Evolutionary conservation across 92 coral and sea anemone genomes (phyloP), one percentile per base, ranked within the genome.

Genomic region (Epizoanthus stellaris): DNA sequence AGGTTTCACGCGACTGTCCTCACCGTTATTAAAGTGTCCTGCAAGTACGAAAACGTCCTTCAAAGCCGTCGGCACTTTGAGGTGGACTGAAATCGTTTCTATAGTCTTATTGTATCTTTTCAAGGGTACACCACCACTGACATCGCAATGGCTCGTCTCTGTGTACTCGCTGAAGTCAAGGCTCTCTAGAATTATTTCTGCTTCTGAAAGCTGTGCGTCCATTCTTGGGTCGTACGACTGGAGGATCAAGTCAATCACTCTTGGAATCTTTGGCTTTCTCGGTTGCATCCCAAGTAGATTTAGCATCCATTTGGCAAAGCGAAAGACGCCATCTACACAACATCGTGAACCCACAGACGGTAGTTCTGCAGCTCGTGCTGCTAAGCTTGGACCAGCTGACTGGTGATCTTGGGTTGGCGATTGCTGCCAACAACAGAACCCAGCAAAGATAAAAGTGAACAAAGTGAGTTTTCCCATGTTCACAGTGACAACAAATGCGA

Each of bases 131-230:
- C 77, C 77, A 43, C 58, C 52, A 30, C 42, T 72, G 39, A 45
- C 42, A 49, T 72, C 77, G 23, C 77, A 72, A 8, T 72, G 77
- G 13, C 16, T 72, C 13, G n/a, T n/a, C 11, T 72, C 77, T 72
- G 56, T 20, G 77, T 72, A 72, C 60, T 72, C 77, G 39, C 60
- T 72, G 60, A 72, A 47, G 25, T 45, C 77, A 34, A 72, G 77
- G n/a, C 77, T 72, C 38, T 72, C 77, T 3, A 72, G 34, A 20
- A 72, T 57, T 7, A 34, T 19, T 72, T 72, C 77, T 72, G 77
- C 77, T 49, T 72, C 36, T 6, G 77, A 49, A n/a, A 72, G 19
- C 42, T 72, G 60, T 6, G 38, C 11, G 39, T 72, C 73, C 20
- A 4, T 10, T 72, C 25, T 45, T 16, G 60, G 13, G 6, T 49